phyloP scores from a whole-genome alignment of 1,140 invertebrate genomes.

The Glomeris maerens region DNA sequence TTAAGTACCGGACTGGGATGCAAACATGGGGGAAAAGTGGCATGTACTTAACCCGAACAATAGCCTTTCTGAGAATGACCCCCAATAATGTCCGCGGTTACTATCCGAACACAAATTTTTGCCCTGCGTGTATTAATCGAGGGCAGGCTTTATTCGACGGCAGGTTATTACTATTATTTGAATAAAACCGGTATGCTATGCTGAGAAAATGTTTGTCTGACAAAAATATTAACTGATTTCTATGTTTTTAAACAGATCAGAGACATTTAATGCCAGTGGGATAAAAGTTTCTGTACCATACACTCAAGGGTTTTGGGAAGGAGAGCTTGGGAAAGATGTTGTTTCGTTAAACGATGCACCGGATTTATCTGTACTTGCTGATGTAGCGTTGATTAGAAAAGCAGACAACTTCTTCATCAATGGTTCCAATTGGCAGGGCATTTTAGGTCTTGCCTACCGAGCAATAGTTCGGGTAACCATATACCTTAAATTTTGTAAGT shows the following conservation, averaged over 20 bases:
- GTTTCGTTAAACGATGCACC: constrained; percentile 23
- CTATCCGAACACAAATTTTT: too few relatives aligned
- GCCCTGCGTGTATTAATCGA: too few relatives aligned
- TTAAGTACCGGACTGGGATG: too few relatives aligned
- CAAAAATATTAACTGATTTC: not conserved
- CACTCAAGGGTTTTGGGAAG: constrained; percentile 33
- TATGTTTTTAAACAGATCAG: constrained; percentile 20
- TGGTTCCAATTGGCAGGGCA: constrained; percentile 34
- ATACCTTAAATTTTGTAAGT: not conserved
- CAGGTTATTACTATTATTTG: too few relatives aligned
- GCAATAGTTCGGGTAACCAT: constrained; percentile 23
- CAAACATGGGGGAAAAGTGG: too few relatives aligned
- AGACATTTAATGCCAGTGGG: constrained; percentile 20
- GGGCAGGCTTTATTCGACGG: too few relatives aligned
- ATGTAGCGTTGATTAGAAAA: constrained; percentile 31
- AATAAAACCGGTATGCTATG: too few relatives aligned
- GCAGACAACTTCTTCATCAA: constrained; percentile 33
- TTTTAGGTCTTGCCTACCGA: constrained; percentile 34
- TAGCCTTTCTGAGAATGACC: too few relatives aligned
- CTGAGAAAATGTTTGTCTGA: too few relatives aligned
- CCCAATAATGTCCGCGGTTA: too few relatives aligned
- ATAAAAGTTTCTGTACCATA: constrained; percentile 25
- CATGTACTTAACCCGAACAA: too few relatives aligned
- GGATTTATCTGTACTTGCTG: constrained; percentile 18
- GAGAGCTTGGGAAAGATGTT: constrained; percentile 27